phyloP scores from a whole-genome alignment of 2,797 vertebrate species.

The Silurus lanzhouensis region DNA sequence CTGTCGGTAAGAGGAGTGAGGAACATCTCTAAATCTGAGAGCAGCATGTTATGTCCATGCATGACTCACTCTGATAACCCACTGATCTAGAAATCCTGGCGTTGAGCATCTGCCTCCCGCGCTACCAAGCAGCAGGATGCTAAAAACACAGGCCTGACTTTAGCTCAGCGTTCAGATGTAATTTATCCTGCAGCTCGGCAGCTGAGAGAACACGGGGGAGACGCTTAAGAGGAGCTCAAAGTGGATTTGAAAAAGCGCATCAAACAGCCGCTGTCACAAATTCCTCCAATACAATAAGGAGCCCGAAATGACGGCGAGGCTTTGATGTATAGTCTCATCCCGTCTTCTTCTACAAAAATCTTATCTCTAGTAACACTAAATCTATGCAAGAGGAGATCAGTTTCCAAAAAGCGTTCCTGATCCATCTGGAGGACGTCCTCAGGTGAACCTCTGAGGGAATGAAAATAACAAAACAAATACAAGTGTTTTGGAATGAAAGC shows the following conservation, averaged over 20 bases:
- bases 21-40: background rate
- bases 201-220: constrained; percentile 55
- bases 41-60: background rate
- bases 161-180: constrained; percentile 53
- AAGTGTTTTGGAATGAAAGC: background rate
- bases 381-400: background rate
- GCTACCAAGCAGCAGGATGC: constrained; percentile 11
- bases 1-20: background rate
- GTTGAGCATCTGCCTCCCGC: constrained; percentile 11
- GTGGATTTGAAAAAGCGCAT: constrained; percentile 75
- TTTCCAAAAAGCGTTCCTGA: constrained; percentile 40
- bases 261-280: constrained; percentile 70
- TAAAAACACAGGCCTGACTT: constrained; percentile 41
- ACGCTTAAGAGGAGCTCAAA: constrained; percentile 57
- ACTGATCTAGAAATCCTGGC: constrained; percentile 13
- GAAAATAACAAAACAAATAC: background rate
- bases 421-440: background rate
- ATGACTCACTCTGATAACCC: background rate
- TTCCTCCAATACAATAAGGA: constrained; percentile 66
- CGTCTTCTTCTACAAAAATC: constrained; percentile 55
- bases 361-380: constrained; percentile 46
- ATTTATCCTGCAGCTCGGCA: constrained; percentile 59
- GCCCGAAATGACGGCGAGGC: constrained; percentile 59
- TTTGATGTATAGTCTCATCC: constrained; percentile 72
- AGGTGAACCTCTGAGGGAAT: background rate